A percentile compares a stretch with the other conserved stretches of the same genome.
These are phyloP conservation scores for Fratercula arctica DNA, from an alignment of 2,797 vertebrate genomes.

Conservation along the genomic window DNA sequence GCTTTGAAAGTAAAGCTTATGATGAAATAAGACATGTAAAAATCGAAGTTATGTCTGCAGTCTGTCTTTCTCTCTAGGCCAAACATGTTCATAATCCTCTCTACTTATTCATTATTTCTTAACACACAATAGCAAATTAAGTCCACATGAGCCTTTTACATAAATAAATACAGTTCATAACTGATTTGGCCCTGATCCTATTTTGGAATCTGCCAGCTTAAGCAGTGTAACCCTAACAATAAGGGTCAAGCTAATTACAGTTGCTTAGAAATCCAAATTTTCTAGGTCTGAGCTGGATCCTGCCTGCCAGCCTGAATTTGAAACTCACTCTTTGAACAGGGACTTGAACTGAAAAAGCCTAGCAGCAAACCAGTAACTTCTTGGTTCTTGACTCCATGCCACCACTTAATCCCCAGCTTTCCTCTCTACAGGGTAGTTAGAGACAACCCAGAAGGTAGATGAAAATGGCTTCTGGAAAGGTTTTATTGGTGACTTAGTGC, in stretches of 20 bases:
- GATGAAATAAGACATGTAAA: constrained; percentile 15
- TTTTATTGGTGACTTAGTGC: not conserved
- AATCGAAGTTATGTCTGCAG: not conserved
- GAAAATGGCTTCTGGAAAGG: not conserved
- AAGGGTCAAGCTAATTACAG: not conserved
- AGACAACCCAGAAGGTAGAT: not conserved
- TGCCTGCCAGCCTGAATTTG: not conserved
- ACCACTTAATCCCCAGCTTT: not conserved
- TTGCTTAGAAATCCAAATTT: constrained; percentile 30
- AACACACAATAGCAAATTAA: constrained; percentile 7
- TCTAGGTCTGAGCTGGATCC: not conserved
- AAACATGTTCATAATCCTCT: constrained; percentile 9
- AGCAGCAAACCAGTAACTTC: not conserved
- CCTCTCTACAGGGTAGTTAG: not conserved
- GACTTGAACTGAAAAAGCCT: not conserved
- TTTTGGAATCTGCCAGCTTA: not conserved
- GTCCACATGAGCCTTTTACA: not conserved
- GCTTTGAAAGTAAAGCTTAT: constrained; percentile 24
- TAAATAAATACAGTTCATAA: constrained; percentile 10
- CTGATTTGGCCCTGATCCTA: not conserved
- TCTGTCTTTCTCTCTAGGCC: not conserved
- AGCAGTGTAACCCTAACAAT: not conserved
- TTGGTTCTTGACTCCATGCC: not conserved
- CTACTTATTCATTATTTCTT: constrained; percentile 2
- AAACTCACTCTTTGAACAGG: not conserved